Conservation (phyloP, 1,140 invertebrate species). For the Macrotrachela quadricornifera region DNA sequence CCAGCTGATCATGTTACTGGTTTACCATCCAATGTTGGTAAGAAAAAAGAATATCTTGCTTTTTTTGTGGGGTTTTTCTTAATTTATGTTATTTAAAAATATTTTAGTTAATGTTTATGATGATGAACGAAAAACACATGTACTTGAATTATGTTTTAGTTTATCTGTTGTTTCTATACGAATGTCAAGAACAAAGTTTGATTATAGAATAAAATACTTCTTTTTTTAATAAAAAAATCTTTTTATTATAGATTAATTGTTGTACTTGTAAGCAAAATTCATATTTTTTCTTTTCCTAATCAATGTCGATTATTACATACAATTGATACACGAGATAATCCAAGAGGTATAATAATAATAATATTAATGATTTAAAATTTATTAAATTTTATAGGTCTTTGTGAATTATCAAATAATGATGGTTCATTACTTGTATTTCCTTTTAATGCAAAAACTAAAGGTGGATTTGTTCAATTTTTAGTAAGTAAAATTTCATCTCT, state of each 20-base stretch:
- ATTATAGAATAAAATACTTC: neutral
- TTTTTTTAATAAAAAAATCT: neutral
- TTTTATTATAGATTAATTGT: slow-evolving; percentile 46
- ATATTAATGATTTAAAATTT: no score
- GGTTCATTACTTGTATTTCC: no score
- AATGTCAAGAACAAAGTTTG: slow-evolving; percentile 40
- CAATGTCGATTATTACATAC: slow-evolving; percentile 44
- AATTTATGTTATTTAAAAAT: neutral
- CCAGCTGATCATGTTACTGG: slow-evolving; percentile 48
- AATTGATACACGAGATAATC: slow-evolving; percentile 54
- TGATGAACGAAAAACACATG: slow-evolving; percentile 39
- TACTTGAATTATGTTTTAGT: slow-evolving; percentile 54
- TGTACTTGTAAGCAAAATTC: slow-evolving; percentile 51
- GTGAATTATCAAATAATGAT: no score
- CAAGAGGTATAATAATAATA: slow-evolving; percentile 26
- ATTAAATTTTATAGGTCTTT: neutral
- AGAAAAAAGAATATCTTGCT: neutral
- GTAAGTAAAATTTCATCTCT: no score
- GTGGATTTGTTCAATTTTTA: no score
- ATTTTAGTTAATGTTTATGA: slow-evolving; percentile 45
- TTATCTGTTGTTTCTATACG: slow-evolving; percentile 45
- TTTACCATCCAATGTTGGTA: slow-evolving; percentile 56
- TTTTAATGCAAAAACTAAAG: no score
- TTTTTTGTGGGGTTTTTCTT: neutral
- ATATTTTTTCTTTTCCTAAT: slow-evolving; percentile 56